Evolutionary conservation across 2,113 vertebrate genomes (phyloP).

Genomic region (Meleagris gallopavo): DNA sequence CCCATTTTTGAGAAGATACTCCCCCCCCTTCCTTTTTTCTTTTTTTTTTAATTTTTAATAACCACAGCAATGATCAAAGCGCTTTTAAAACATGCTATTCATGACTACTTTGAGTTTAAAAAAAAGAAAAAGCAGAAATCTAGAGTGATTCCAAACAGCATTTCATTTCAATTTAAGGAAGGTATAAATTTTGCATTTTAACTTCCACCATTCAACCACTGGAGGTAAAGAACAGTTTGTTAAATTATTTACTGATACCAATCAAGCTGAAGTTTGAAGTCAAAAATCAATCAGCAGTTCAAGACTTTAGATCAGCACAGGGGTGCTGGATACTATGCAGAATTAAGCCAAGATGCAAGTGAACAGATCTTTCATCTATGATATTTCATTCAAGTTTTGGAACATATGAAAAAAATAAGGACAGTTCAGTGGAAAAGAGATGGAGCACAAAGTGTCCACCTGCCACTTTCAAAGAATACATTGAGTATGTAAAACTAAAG

Average conservation of each 20-base stretch:
- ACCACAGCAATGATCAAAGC: conserved; percentile 52
- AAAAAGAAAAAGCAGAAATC: conserved; percentile 30
- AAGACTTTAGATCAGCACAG: background rate
- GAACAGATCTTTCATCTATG: background rate
- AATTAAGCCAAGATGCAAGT: background rate
- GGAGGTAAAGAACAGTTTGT: background rate
- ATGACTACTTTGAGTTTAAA: background rate
- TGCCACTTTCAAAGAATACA: background rate
- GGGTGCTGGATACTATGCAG: background rate
- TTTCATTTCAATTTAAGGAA: conserved; percentile 32
- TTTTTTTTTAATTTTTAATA: background rate
- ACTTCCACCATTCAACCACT: background rate
- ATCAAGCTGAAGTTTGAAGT: background rate
- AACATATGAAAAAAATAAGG: background rate
- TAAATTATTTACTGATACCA: background rate
- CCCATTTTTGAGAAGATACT: conserved; percentile 6
- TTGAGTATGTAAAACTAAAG: background rate
- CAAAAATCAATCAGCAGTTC: background rate
- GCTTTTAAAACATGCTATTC: conserved; percentile 34
- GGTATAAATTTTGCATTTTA: background rate
- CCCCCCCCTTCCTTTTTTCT: background rate
- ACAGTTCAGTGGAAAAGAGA: background rate
- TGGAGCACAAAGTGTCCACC: background rate
- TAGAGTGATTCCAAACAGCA: background rate
- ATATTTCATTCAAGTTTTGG: background rate